Conservation (phyloP, 1,140 invertebrate genomes). For the Leptinotarsa lineolata region DNA sequence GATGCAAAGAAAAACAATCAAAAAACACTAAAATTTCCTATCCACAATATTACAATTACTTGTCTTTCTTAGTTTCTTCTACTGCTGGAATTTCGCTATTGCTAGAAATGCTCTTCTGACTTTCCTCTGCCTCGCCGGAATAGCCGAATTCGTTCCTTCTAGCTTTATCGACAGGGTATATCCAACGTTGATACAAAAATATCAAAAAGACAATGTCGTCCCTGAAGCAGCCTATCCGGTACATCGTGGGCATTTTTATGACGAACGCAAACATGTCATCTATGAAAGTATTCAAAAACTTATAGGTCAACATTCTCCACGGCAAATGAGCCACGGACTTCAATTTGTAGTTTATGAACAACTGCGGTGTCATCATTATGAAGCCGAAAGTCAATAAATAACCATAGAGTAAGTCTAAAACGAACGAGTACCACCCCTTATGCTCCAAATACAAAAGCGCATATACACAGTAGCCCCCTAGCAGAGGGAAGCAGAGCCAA, state of each 20-base stretch:
- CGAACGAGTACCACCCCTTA: slow-evolving; percentile 90
- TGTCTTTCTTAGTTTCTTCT: slow-evolving; percentile 24
- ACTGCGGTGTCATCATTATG: slow-evolving; percentile 99
- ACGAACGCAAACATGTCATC: slow-evolving; percentile 99
- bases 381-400: slow-evolving; percentile 99
- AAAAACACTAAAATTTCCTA: too few species aligned
- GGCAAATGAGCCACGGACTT: slow-evolving; percentile 98
- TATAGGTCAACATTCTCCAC: slow-evolving; percentile 99
- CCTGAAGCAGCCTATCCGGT: slow-evolving; percentile 92
- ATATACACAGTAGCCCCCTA: slow-evolving; percentile 92
- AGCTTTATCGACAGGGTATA: slow-evolving; percentile 93
- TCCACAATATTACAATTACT: not conserved
- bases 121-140: slow-evolving; percentile 64
- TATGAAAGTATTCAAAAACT: slow-evolving; percentile 99
- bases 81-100: not conserved
- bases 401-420: slow-evolving; percentile 94
- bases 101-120: slow-evolving; percentile 16
- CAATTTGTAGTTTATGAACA: slow-evolving; percentile 99
- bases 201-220: slow-evolving; percentile 99
- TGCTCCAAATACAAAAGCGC: slow-evolving; percentile 97
- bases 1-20: too few species aligned
- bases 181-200: slow-evolving; percentile 97
- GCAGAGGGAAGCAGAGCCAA: slow-evolving; percentile 91
- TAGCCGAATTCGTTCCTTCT: slow-evolving; percentile 97
- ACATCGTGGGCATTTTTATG: slow-evolving; percentile 99